Percentiles rank a stretch among this genome's conserved stretches.
These are phyloP conservation scores for Rhinophrynus dorsalis DNA, from an alignment of 2,797 vertebrate species.

Conservation along the genomic window DNA sequence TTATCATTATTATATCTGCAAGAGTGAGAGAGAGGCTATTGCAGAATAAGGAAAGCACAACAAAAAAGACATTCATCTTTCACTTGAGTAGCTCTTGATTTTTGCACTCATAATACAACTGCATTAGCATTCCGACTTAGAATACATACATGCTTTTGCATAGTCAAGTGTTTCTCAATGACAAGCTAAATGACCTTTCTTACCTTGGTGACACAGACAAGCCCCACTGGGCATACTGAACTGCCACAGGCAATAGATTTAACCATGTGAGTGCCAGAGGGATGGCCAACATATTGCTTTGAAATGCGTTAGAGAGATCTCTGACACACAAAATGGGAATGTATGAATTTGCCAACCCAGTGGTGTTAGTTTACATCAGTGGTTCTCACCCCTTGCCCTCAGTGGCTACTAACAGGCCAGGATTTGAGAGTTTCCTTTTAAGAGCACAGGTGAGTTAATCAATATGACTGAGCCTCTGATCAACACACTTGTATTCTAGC, in stretches of 20 bases:
- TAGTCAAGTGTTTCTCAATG: conserved; percentile 12
- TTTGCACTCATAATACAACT: conserved; percentile 8
- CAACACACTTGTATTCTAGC: too few species aligned
- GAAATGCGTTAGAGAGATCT: too few species aligned
- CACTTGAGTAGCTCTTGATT: background rate
- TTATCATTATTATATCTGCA: background rate
- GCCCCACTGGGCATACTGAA: background rate
- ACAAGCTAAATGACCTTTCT: conserved; percentile 13
- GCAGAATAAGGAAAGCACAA: background rate
- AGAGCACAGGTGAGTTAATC: too few species aligned
- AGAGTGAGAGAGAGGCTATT: conserved; percentile 1
- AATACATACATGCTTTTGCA: conserved; percentile 12
- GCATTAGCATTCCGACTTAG: conserved; percentile 10
- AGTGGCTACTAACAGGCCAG: too few species aligned
- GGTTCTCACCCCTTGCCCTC: too few species aligned
- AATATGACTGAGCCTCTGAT: too few species aligned
- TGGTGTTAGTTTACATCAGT: too few species aligned
- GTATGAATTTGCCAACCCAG: too few species aligned
- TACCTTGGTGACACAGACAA: background rate
- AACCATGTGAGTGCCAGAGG: too few species aligned
- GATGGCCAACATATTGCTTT: too few species aligned
- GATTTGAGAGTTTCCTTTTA: too few species aligned
- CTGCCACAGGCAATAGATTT: background rate
- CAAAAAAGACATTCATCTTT: conserved; percentile 14
- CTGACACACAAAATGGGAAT: too few species aligned